phyloP scores from a whole-genome alignment of 1,140 invertebrate species.

The Periplaneta americana region DNA sequence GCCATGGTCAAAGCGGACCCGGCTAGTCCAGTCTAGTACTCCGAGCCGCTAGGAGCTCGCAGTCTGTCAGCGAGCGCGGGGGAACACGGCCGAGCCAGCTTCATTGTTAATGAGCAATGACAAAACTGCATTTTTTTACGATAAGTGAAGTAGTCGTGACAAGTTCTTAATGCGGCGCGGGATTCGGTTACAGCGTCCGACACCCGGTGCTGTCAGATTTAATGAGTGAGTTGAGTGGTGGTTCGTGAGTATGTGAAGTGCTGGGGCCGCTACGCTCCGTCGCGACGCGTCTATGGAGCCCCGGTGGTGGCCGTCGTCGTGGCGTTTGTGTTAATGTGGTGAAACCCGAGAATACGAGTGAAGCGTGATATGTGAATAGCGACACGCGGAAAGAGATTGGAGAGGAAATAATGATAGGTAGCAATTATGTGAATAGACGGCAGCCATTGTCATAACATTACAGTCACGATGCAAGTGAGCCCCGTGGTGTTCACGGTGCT shows the following conservation, averaged over 20 bases:
- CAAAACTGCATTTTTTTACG: background rate
- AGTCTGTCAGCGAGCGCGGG: background rate
- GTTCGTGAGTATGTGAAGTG: background rate
- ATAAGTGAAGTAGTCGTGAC: too few relatives aligned
- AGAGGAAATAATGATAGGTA: background rate
- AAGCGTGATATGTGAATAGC: background rate
- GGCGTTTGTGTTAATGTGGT: background rate
- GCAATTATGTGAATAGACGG: background rate
- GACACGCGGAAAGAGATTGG: background rate
- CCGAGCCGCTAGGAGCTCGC: background rate
- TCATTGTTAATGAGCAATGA: background rate
- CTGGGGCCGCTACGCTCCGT: background rate
- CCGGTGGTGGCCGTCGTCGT: background rate
- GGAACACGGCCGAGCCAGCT: background rate
- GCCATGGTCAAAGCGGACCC: background rate
- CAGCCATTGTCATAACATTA: background rate
- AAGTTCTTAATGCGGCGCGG: background rate
- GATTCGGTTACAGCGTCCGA: background rate
- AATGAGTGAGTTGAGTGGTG: background rate
- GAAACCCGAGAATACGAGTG: background rate
- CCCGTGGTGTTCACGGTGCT: conserved; percentile 46
- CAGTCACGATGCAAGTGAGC: conserved; percentile 21
- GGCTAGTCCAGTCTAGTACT: background rate
- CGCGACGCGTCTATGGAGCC: background rate
- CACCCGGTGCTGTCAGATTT: background rate